Evolutionary conservation across 2,888 invertebrate species (phyloP).

Genomic region (Onthophagus sagittarius): DNA sequence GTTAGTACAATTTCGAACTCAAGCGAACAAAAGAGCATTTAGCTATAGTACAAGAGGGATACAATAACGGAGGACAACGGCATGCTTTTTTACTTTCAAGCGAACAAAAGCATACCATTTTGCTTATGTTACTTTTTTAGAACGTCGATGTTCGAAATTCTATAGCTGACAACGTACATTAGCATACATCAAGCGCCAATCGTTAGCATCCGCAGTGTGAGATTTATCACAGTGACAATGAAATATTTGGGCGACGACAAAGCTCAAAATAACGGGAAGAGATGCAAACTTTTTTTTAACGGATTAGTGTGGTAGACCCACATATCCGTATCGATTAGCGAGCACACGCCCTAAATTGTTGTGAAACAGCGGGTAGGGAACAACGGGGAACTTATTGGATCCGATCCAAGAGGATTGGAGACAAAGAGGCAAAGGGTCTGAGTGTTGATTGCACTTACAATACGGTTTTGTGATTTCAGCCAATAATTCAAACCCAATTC

Average conservation of each 20-base stretch:
- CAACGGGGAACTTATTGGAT: background rate
- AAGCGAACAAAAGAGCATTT: background rate
- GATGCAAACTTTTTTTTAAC: background rate
- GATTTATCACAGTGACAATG: background rate
- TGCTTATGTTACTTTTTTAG: background rate
- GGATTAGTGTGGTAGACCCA: background rate
- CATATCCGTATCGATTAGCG: background rate
- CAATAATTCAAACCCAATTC: background rate
- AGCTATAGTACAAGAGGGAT: background rate
- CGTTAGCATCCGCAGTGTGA: background rate
- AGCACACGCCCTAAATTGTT: background rate
- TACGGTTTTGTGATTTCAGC: background rate
- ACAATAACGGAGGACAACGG: background rate
- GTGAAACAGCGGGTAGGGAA: background rate
- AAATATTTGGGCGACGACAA: background rate
- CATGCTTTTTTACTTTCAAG: background rate
- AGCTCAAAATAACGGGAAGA: background rate
- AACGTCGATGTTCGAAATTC: background rate
- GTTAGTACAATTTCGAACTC: background rate
- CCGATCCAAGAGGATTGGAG: background rate
- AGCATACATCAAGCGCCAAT: background rate
- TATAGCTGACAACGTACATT: background rate
- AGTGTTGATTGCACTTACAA: background rate
- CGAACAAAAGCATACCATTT: background rate
- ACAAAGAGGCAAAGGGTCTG: background rate